Evolutionary conservation across 2,113 vertebrate genomes (phyloP).

Genomic region (Crotalus tigris): DNA sequence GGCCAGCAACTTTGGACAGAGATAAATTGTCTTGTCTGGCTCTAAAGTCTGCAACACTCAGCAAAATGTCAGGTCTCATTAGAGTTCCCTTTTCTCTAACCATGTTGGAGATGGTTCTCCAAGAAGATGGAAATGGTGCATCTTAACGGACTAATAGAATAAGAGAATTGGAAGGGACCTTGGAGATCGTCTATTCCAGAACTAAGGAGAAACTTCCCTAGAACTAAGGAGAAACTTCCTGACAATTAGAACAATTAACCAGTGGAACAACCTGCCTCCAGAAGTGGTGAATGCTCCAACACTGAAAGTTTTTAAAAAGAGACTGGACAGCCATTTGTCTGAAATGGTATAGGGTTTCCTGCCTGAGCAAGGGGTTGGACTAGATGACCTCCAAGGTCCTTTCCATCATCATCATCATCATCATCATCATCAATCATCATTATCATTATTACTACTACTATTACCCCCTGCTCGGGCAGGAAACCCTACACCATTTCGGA

Average conservation of each 20-base stretch:
- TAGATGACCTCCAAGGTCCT: too few relatives aligned
- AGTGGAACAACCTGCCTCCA: too few relatives aligned
- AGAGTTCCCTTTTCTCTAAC: not conserved
- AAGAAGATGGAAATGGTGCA: not conserved
- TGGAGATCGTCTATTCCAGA: not conserved
- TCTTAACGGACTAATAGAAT: not conserved
- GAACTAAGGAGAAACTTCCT: too few relatives aligned
- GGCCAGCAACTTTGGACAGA: not conserved
- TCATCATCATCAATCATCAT: accelerated
- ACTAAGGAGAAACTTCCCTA: too few relatives aligned
- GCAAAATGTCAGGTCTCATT: not conserved
- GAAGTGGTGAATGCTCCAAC: accelerated
- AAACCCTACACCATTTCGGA: too few relatives aligned
- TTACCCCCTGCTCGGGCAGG: too few relatives aligned
- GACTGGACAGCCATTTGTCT: too few relatives aligned
- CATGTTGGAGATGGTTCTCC: not conserved
- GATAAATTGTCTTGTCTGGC: not conserved
- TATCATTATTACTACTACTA: too few relatives aligned
- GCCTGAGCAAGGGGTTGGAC: too few relatives aligned
- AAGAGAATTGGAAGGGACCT: not conserved
- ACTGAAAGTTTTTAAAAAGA: too few relatives aligned
- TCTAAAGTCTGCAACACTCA: not conserved
- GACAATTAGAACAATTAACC: too few relatives aligned
- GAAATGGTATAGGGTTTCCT: too few relatives aligned
- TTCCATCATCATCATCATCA: accelerated